Evolutionary conservation across 1,140 invertebrate genomes (phyloP).

Genomic region (Aphaenogaster floridana): DNA sequence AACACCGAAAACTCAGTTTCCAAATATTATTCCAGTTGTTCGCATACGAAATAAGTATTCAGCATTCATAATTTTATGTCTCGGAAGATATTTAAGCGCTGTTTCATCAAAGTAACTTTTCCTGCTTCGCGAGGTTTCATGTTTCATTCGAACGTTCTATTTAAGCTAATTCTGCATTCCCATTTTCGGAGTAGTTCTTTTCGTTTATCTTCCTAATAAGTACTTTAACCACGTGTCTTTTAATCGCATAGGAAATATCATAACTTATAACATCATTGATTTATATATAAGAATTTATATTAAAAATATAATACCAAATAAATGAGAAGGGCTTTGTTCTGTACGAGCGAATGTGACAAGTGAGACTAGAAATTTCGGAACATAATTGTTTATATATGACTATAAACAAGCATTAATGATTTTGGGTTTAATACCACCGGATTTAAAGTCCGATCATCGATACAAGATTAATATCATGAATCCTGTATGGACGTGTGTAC

Average conservation of each 20-base stretch:
- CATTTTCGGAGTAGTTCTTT: neutral
- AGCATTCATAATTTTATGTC: neutral
- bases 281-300: slow-evolving; percentile 39
- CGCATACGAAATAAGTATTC: slow-evolving; percentile 20
- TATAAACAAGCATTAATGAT: slow-evolving; percentile 21
- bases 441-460: slow-evolving; percentile 15
- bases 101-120: slow-evolving; percentile 7
- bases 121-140: neutral
- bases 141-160: neutral
- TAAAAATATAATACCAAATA: slow-evolving; percentile 40
- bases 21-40: slow-evolving; percentile 47
- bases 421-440: slow-evolving; percentile 29
- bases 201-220: slow-evolving; percentile 18
- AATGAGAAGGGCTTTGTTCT: slow-evolving; percentile 8
- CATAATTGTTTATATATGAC: slow-evolving; percentile 23
- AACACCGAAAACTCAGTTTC: neutral
- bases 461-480: slow-evolving; percentile 45
- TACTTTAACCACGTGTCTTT: slow-evolving; percentile 21
- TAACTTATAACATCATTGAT: neutral
- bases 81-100: neutral
- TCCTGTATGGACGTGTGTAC: neutral
- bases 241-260: slow-evolving; percentile 17
- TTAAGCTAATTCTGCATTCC: neutral
- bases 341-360: slow-evolving; percentile 13
- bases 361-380: slow-evolving; percentile 48